A percentile compares a stretch with the other conserved stretches of the same genome.
phyloP scores from a whole-genome alignment of 2,797 vertebrate species.

The Xenentodon cancila region DNA sequence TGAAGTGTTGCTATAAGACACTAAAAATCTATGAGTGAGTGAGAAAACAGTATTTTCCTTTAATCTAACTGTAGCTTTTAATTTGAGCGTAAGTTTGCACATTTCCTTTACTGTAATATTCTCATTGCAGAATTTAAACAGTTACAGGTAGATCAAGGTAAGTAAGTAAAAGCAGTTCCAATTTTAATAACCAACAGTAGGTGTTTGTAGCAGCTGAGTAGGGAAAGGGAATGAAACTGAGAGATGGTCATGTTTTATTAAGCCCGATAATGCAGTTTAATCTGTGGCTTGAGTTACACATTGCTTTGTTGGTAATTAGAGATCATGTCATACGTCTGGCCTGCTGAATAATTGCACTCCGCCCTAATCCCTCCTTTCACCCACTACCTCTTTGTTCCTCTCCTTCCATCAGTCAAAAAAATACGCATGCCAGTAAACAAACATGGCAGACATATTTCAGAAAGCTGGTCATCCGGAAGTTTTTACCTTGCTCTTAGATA shows the following conservation, averaged over 20 bases:
- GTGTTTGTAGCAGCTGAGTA: slow-evolving; percentile 55
- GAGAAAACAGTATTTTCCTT: too few species aligned
- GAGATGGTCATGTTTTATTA: slow-evolving; percentile 81
- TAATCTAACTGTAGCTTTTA: too few species aligned
- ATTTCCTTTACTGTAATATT: too few species aligned
- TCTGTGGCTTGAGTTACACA: slow-evolving; percentile 77
- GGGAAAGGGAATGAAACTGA: slow-evolving; percentile 67
- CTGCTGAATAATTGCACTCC: slow-evolving; percentile 75
- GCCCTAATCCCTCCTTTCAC: slow-evolving; percentile 75
- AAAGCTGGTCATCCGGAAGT: slow-evolving; percentile 52
- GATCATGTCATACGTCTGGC: slow-evolving; percentile 76
- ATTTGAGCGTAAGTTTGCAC: too few species aligned
- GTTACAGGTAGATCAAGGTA: slow-evolving; percentile 29
- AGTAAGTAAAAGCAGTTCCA: slow-evolving; percentile 3
- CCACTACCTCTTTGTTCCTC: slow-evolving; percentile 55
- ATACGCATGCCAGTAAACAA: slow-evolving; percentile 52
- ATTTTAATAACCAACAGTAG: slow-evolving; percentile 52
- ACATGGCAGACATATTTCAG: slow-evolving; percentile 54
- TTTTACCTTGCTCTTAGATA: slow-evolving; percentile 43
- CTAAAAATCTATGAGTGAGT: too few species aligned
- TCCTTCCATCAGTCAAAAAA: slow-evolving; percentile 27
- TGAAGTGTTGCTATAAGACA: too few species aligned
- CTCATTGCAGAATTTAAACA: slow-evolving; percentile 10
- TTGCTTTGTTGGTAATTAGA: slow-evolving; percentile 82
- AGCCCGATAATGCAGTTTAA: slow-evolving; percentile 77